Evolutionary conservation across 2,113 vertebrate genomes (phyloP), one percentile per base, ranked within the genome.

Genomic region (Stigmatopora argus): DNA sequence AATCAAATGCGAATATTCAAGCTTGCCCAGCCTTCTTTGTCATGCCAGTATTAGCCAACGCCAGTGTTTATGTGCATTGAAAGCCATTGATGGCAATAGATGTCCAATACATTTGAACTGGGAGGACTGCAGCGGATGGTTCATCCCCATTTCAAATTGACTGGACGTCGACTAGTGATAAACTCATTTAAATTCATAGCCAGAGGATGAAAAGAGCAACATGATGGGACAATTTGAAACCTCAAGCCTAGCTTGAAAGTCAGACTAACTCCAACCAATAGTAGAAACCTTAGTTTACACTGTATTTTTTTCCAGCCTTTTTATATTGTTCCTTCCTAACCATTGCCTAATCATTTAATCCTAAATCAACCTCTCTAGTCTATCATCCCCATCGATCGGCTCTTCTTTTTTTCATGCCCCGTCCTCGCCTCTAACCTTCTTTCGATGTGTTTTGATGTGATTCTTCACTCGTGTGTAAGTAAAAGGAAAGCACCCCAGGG

Each of bases 391-490:
- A 72, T 83, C 64, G 70, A 81, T 86, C 60, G 19, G 13, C 80
- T 79, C 73, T 63, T 45, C 63, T 71, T 83, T 79, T 77, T 41
- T 31, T 72, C 77, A 83, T 84, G 78, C 69, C 67, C 58, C 31
- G 64, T 77, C 74, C 70, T 26, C 4, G 66, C 79, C 65, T 73
- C 71, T 57, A 60, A 68, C 71, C 72, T 59, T 75, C 77, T 76
- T 78, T 80, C 80, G 78, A 80, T 88, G 88, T 87, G 82, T 89
- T 90, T 86, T 86, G 89, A 90, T 89, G 87, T 83, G 77, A 86
- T 85, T 86, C 85, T 84, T 83, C 82, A 78, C 86, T 84, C 82
- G 81, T 74, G 79, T 88, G 79, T 88, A 85, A 87, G 86, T 89
- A 85, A 84, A 82, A 86, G 85, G 84, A 83, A 89, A 85, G 88